Evolutionary conservation across 1,140 invertebrate species (phyloP), one percentile per base, ranked within the genome.

Genomic region (Zaprionus lachaisei): DNA sequence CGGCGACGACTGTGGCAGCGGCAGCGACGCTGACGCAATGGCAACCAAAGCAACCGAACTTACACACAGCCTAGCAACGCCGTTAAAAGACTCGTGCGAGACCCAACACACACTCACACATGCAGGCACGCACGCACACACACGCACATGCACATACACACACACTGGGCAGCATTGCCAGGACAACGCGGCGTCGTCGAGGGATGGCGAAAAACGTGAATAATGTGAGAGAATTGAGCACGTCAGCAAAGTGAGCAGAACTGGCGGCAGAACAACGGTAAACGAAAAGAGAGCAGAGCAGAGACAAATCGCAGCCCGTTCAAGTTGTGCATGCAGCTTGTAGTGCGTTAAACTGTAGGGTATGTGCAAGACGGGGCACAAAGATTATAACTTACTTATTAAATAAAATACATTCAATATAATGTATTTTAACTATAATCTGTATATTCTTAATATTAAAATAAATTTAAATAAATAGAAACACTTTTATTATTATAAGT

Each of bases 31-130:
- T 76, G 62, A 66, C 64, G 81, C 72, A 67, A 79, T 79, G 79
- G 73, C 77, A 74, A 67, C 79, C 58, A 77, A 83, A 83, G 58
- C 67, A 73, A 81, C 68, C 60, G 34, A 72, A 54, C 66, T 49
- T 28, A 77, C 70, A 61, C 55, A 62, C 54, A 66, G 51, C 64
- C 64, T 68, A 77, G 73, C 73, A 81, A 79, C 76, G 79, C 60
- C 38, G 56, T 26, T 7, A n/a, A 34, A 69, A 70, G 65, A 62
- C 26, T 57, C 58, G 73, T 60, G 60, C 67, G 60, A 71, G 68
- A 71, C 55, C 73, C 68, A 71, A 60, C 55, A 76, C 65, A 58
- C 54, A 47, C n/a, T 12, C 24, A 49, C n/a, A 67, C 12, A n/a
- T 31, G 28, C 28, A 31, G 2, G 28, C 28, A 31, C 28, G 28